phyloP scores from a whole-genome alignment of 2,888 invertebrate species.

The Apotomis turbidana region DNA sequence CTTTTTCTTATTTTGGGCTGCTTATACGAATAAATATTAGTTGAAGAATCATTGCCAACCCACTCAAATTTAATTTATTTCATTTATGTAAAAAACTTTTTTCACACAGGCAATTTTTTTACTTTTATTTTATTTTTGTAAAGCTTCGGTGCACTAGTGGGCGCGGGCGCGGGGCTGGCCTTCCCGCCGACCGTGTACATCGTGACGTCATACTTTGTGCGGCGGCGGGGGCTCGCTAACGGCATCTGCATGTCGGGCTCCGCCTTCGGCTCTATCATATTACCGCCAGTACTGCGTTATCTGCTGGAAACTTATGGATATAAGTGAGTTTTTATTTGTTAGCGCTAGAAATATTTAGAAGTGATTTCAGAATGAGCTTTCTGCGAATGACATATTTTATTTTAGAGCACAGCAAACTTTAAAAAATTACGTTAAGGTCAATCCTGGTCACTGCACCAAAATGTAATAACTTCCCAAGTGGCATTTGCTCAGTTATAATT shows the following conservation, averaged over 20 bases:
- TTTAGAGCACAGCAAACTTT: background rate
- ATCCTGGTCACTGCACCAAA: background rate
- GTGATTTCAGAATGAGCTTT: too few relatives aligned
- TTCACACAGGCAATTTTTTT: conserved; percentile 16
- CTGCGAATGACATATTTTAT: background rate
- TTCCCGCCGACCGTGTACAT: conserved; percentile 96
- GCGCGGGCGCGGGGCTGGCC: conserved; percentile 92
- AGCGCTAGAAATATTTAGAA: background rate
- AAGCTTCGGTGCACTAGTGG: conserved; percentile 92
- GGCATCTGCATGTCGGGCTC: conserved; percentile 95
- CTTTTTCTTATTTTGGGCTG: too few relatives aligned
- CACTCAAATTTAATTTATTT: background rate
- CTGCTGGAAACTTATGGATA: conserved; percentile 90
- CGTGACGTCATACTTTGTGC: conserved; percentile 93
- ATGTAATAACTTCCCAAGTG: too few relatives aligned
- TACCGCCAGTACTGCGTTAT: conserved; percentile 90
- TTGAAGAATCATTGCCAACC: too few relatives aligned
- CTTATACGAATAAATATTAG: too few relatives aligned
- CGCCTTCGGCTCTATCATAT: conserved; percentile 92
- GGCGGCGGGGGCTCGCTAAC: conserved; percentile 91
- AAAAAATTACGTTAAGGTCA: too few relatives aligned
- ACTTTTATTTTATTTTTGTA: conserved; percentile 11
- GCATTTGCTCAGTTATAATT: too few relatives aligned
- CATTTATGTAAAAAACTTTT: background rate
- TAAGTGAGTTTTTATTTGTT: conserved; percentile 77